These are phyloP conservation scores for Mya arenaria DNA, from an alignment of 1,140 invertebrate genomes.

Conservation along the genomic window DNA sequence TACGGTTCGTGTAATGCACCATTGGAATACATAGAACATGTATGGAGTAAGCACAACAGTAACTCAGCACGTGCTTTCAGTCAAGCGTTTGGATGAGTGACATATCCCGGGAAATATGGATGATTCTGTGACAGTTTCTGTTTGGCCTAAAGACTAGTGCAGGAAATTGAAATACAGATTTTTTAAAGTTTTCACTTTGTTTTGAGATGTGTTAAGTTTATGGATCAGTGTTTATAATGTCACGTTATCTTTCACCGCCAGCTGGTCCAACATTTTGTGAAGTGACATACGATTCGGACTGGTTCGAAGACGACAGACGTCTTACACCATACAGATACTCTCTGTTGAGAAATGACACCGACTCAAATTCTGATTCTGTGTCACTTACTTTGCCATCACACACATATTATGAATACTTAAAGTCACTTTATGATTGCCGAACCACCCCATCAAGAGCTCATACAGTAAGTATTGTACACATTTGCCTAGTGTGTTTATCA, in stretches of 20 bases:
- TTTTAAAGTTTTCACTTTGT: too few species aligned
- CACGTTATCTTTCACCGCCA: not conserved
- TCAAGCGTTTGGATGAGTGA: slow-evolving; percentile 12
- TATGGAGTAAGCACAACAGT: slow-evolving; percentile 17
- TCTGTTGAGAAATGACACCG: slow-evolving; percentile 40
- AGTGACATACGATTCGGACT: slow-evolving; percentile 56
- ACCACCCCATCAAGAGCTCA: slow-evolving; percentile 26
- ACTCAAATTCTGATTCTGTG: slow-evolving; percentile 48
- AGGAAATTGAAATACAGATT: not conserved
- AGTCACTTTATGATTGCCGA: slow-evolving; percentile 33
- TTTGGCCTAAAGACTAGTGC: not conserved
- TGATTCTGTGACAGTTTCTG: not conserved
- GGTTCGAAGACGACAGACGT: slow-evolving; percentile 45
- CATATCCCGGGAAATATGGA: slow-evolving; percentile 19
- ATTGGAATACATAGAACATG: not conserved
- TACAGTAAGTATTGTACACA: too few species aligned
- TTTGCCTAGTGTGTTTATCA: too few species aligned
- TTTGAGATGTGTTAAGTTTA: too few species aligned
- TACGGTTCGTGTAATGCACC: not conserved
- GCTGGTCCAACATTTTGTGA: slow-evolving; percentile 37
- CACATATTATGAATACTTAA: slow-evolving; percentile 51
- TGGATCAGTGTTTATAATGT: too few species aligned
- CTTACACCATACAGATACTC: slow-evolving; percentile 48
- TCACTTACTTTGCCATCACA: slow-evolving; percentile 48
- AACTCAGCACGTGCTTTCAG: slow-evolving; percentile 18